Conservation (phyloP, 2,113 vertebrate genomes). For the Melanerpes formicivorus region DNA sequence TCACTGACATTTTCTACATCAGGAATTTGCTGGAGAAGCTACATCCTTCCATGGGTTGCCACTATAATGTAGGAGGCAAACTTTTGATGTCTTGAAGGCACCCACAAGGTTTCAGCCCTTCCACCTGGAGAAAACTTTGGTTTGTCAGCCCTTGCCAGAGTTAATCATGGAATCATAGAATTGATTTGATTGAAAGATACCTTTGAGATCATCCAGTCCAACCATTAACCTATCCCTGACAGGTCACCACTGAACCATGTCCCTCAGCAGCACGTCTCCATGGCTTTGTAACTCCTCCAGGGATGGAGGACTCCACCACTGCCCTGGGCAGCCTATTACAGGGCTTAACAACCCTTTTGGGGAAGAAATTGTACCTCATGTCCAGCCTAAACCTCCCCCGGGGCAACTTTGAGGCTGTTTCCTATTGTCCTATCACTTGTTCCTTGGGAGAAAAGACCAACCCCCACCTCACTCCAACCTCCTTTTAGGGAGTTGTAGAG, state of each 20-base stretch:
- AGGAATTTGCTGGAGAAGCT: neutral
- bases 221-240: neutral
- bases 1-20: fast-evolving
- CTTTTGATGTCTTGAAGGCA: neutral
- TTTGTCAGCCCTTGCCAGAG: fast-evolving
- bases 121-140: neutral
- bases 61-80: neutral
- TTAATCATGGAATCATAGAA: neutral
- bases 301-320: too few relatives aligned
- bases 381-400: too few relatives aligned
- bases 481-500: too few relatives aligned
- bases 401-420: too few relatives aligned
- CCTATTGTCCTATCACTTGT: too few relatives aligned
- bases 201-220: neutral
- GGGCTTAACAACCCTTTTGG: too few relatives aligned
- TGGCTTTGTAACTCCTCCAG: neutral
- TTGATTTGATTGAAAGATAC: neutral
- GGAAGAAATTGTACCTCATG: too few relatives aligned
- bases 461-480: too few relatives aligned
- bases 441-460: too few relatives aligned
- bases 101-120: neutral
- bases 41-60: fast-evolving
- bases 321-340: too few relatives aligned
- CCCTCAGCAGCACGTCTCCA: neutral
- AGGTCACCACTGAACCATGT: neutral